Conservation (phyloP, 2,113 vertebrate genomes). For the Leucosticte australis region DNA sequence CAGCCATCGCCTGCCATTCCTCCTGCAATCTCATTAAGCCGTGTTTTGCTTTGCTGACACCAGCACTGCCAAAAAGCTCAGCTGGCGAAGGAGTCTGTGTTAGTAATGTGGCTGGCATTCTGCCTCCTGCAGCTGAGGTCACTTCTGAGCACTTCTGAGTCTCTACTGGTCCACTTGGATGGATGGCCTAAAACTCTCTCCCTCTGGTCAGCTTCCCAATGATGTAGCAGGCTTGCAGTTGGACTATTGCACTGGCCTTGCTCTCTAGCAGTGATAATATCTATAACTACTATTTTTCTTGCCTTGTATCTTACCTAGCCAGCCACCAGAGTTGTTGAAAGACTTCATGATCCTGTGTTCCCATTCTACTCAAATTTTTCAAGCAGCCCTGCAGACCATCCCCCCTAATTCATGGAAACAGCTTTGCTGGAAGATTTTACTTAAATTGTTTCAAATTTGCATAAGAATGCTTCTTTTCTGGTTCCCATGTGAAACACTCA, state of each 20-base stretch:
- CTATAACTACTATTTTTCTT: slow-evolving; percentile 17
- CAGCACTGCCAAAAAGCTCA: neutral
- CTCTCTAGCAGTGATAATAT: neutral
- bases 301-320: neutral
- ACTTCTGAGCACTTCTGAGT: neutral
- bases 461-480: neutral
- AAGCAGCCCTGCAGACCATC: neutral
- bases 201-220: neutral
- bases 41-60: slow-evolving; percentile 18
- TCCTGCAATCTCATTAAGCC: slow-evolving; percentile 3
- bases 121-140: slow-evolving; percentile 45
- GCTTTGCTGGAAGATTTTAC: neutral
- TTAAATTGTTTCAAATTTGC: neutral
- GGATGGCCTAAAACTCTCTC: neutral
- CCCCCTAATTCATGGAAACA: neutral
- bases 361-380: neutral
- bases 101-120: slow-evolving; percentile 31
- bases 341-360: neutral
- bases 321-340: neutral
- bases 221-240: neutral
- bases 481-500: neutral
- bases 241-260: neutral
- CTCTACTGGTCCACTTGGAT: neutral
- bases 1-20: neutral
- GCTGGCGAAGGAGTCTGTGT: neutral